These are phyloP conservation scores for Ammodramus savannarum DNA, from an alignment of 2,113 vertebrate species.

Conservation along the genomic window DNA sequence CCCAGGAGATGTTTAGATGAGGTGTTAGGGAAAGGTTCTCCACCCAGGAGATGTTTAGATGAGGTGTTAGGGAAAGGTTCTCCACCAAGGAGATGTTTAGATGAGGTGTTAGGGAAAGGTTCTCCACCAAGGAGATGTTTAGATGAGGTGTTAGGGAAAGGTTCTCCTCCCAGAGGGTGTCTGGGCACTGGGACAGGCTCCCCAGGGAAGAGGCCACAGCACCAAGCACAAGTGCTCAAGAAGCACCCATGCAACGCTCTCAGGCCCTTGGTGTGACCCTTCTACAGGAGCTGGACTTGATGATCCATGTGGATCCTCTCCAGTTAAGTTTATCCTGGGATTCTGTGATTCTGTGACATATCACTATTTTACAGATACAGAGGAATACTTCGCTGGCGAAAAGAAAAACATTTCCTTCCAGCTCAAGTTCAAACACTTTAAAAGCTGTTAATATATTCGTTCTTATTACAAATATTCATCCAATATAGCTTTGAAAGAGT, in stretches of 20 bases:
- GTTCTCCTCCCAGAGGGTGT: background rate
- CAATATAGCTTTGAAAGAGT: background rate
- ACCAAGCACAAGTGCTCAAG: background rate
- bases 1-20: too few relatives aligned
- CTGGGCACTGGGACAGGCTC: background rate
- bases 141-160: background rate
- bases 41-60: too few relatives aligned
- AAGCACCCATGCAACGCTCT: background rate
- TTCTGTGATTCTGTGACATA: background rate
- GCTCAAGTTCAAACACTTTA: background rate
- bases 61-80: background rate
- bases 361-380: background rate
- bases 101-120: background rate
- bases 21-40: background rate
- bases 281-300: background rate
- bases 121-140: too few relatives aligned
- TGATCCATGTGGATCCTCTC: background rate
- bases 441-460: background rate
- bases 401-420: background rate
- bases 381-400: background rate
- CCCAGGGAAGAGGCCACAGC: background rate
- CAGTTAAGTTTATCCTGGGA: background rate
- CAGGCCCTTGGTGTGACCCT: background rate
- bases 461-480: background rate
- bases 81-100: too few relatives aligned